Base-by-base conservation (phyloP, 2,888 invertebrate genomes). In the Megalurothrips usitatus region DNA sequence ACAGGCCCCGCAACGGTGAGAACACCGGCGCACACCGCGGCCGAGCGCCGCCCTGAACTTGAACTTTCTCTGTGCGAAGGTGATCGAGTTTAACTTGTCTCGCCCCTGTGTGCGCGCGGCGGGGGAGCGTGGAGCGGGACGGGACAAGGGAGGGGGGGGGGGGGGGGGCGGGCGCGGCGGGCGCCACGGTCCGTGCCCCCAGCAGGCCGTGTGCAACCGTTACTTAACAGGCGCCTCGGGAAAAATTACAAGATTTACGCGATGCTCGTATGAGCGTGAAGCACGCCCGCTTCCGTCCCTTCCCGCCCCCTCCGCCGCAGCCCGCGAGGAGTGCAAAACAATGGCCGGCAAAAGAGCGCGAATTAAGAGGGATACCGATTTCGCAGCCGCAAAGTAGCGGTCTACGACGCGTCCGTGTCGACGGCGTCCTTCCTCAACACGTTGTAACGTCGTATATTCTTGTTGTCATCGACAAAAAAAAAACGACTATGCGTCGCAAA, bases 11-110 rank as follows among this genome's bases (percentile, higher is more conserved):
- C 68, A 75, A 75, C 68, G 68, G 68, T 75, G 68, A 75, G 68
- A 75, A 75, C 23, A 75, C 68, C n/a, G 26, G 26, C 26, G 23
- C n/a, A 68, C 68, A 68, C 68, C n/a, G 26, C 68, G 58, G 14
- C 14, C 58, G 58, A 0, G 58, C 58, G 58, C 19, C n/a, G n/a
- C 68, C 68, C 12, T 75, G 68, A 75, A 75, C 68, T 75, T 75
- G 68, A 75, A 75, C 68, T 75, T 75, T 75, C 68, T 75, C 68
- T 75, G 68, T 23, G 68, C 68, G 68, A 75, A 75, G 68, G 68
- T 75, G 68, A 75, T 75, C 68, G 68, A 75, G 68, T 75, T 75
- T 26, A 26, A 19, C 58, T 19, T 19, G 58, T 11, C 58, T 58
- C 34, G 34, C 34, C 34, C 34, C 34, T 43, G 11, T 58, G 58